phyloP scores from a whole-genome alignment of 2,113 vertebrate species.

The Panurus biarmicus region DNA sequence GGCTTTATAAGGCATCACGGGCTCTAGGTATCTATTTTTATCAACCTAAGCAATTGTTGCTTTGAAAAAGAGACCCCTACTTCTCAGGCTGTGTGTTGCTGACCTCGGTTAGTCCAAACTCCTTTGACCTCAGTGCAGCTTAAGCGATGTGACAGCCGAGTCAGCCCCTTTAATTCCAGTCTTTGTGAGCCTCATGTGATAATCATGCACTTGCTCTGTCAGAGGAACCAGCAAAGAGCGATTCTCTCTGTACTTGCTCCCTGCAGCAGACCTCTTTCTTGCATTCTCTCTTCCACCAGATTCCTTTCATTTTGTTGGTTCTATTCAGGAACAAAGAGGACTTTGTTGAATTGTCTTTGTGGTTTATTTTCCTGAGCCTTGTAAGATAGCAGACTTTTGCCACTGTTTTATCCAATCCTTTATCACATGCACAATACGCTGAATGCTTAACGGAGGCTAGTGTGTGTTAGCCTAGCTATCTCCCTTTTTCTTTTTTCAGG shows the following conservation, averaged over 20 bases:
- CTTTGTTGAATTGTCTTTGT: constrained; percentile 56
- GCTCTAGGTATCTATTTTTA: constrained; percentile 14
- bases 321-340: constrained; percentile 54
- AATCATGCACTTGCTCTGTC: constrained; percentile 53
- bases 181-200: constrained; percentile 58
- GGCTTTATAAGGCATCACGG: neutral
- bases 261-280: constrained; percentile 50
- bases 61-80: neutral
- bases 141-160: constrained; percentile 45
- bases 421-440: constrained; percentile 21
- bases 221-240: neutral
- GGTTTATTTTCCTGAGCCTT: constrained; percentile 53
- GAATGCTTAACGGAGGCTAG: neutral
- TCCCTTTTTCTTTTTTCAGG: neutral
- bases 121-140: constrained; percentile 24
- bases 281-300: constrained; percentile 39
- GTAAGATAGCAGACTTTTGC: constrained; percentile 59
- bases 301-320: constrained; percentile 52
- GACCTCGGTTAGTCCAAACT: constrained; percentile 4
- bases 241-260: constrained; percentile 39
- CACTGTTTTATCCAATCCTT: constrained; percentile 46
- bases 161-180: constrained; percentile 54
- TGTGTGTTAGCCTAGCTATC: neutral
- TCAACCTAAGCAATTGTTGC: neutral
- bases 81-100: neutral